Base-by-base conservation (phyloP, 2,113 vertebrate species). In the Mormyrus iriodes region DNA sequence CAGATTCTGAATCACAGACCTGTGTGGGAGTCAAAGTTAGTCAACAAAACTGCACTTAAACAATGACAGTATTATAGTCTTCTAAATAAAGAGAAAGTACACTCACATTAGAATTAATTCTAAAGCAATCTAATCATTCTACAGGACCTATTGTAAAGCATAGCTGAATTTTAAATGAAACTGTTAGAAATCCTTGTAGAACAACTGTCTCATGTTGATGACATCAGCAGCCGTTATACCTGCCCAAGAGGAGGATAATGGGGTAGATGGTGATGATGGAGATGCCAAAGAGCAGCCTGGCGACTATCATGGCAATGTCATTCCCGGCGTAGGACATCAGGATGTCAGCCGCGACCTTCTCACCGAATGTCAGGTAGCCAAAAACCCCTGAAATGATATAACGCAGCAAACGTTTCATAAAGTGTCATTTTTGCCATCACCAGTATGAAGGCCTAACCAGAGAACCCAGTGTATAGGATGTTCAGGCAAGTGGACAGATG, bases 231-330 rank as follows among this genome's bases (percentile, higher is more conserved):
- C 2, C 17, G 31, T 0, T 90, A 51, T 91, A 98, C 98, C 98
- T 97, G 89, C 98, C 97, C 92, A 99, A 93, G 48, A 99, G 97
- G 82, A 99, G 95, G 87, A 95, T 97, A 0, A 99, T 99, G 31
- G 98, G 98, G 93, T 99, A 99, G 91, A 98, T 97, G 2, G 98
- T 99, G 91, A 99, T 39, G 0, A 99, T 96, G 31, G 98, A 99
- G 88, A 99, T 86, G 0, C 96, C 96, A 0, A 99, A 99, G 58
- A 99, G 96, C 53, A 98, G 92, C 42, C 98, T 97, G 48, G 97
- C 97, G 0, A 98, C 88, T 0, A 98, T 94, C 92, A 98, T 93
- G 0, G 96, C 69, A 0, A 94, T 94, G 12, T 99, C 97, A 0
- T 96, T 94, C 88, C 97, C 97, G 0, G 97, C 96, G 93, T 98